Base-by-base conservation (phyloP, 2,113 vertebrate species). In the Tyto alba region DNA sequence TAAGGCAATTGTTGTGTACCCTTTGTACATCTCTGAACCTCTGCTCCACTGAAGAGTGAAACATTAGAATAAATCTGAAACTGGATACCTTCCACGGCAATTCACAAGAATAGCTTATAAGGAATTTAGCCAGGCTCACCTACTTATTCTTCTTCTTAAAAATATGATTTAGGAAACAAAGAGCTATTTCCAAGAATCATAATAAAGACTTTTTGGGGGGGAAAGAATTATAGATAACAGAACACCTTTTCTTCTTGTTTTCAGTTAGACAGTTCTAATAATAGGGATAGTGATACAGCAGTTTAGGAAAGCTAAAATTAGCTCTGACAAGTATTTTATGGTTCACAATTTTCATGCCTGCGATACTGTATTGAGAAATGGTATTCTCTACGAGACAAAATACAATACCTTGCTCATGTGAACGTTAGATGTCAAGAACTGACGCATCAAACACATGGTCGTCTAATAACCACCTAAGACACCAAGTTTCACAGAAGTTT, bases 271-370 rank as follows among this genome's bases (percentile, higher is more conserved):
- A 73, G 85, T 96, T 84, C 29, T 93, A 96, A 96, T 97, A 97
- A 90, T 43, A 94, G 92, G 76, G 85, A 64, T 76, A 96, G 87
- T 95, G 88, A 97, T 93, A 93, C 6, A 16, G 59, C 72, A 94
- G 89, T 92, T 95, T 63, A 32, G 52, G 89, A 96, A 98, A 92
- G 68, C 55, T 96, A 96, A 97, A 98, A 97, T 98, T 97, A 97
- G 81, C 63, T 94, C 91, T 96, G 89, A 97, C 90, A 94, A 93
- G 91, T 88, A 94, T 80, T 95, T 94, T 86, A 94, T 48, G 71
- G 89, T 68, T 93, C 55, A 10, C 84, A 96, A 88, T 97, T 97
- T 96, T 97, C 92, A 95, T 90, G 95, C 78, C 94, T 97, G 83
- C 48, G 26, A 80, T 66, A 75, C 62, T 91, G 77, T 94, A 95